Evolutionary conservation across 2,888 invertebrate species (phyloP), one percentile per base, ranked within the genome.

Genomic region (Melipona beecheii): DNA sequence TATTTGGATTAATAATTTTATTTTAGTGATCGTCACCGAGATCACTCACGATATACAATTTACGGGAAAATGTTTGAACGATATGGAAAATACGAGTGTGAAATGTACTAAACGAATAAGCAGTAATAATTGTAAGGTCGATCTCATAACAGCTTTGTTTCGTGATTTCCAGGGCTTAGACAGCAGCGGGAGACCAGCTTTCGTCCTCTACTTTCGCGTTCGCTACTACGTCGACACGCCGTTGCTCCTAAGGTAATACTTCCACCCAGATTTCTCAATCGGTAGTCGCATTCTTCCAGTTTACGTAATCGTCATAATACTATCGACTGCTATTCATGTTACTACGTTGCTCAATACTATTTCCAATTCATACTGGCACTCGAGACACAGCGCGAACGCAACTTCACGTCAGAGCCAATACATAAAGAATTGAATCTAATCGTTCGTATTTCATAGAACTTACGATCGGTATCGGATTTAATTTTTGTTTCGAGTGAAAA

Each of bases 151-250:
- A 27, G 4, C 43, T 50, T 81, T 66, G 74, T 90, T 66, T 65
- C 56, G 5, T 58, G 6, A 11, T 93, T 95, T 95, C 27, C 95
- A 97, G 97, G 98, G 98, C 90, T 95, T 98, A 95, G 98, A 98
- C 95, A 97, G 97, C 94, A 97, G 97, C 95, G 98, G 98, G 90
- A 97, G 97, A 92, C 98, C 98, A 83, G 96, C 98, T 85, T 96
- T 99, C 93, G 97, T 97, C 92, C 96, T 99, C 94, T 97, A 98
- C 95, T 97, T 99, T 94, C 97, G 98, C 90, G 98, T 99, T 92
- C 98, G 98, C 95, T 98, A 98, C 95, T 98, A 98, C 95, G 97
- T 98, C 92, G 98, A 98, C 95, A 98, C 98, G 93, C 98, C 98
- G 85, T 96, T 98, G 91, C 96, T 98, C 88, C 95, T 98, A 93